Conservation (phyloP, 2,113 vertebrate species). For the Tyrannus savana region DNA sequence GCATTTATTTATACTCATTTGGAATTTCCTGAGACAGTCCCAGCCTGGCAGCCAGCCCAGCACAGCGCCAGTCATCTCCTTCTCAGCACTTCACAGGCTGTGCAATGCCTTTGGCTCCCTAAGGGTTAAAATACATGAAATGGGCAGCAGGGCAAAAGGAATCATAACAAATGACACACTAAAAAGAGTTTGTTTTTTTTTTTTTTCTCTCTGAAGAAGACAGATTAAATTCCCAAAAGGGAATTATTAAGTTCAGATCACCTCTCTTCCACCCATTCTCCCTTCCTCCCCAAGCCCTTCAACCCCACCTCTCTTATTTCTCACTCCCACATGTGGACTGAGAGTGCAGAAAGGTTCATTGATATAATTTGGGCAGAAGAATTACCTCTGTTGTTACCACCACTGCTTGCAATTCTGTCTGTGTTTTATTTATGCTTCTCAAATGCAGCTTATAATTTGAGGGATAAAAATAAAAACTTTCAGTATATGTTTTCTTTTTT, state of each 20-base stretch:
- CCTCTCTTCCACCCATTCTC: neutral
- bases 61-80: conserved; percentile 64
- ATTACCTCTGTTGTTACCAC: conserved; percentile 10
- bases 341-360: conserved; percentile 30
- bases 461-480: conserved; percentile 61
- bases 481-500: neutral
- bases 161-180: neutral
- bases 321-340: neutral
- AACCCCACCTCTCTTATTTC: neutral
- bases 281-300: neutral
- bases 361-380: conserved; percentile 13
- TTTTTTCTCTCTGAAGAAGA: neutral
- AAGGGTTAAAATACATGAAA: neutral
- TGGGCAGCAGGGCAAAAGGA: neutral
- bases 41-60: conserved; percentile 48
- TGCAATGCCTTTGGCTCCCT: neutral
- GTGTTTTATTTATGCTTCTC: conserved; percentile 42
- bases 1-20: conserved; percentile 81
- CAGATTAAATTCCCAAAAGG: neutral
- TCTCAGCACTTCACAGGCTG: conserved; percentile 16
- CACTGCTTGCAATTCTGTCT: neutral
- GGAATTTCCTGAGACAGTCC: conserved; percentile 90
- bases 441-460: conserved; percentile 57
- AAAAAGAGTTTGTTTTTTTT: neutral
- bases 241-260: neutral